phyloP scores from a whole-genome alignment of 2,113 vertebrate species.

The Ictalurus furcatus region DNA sequence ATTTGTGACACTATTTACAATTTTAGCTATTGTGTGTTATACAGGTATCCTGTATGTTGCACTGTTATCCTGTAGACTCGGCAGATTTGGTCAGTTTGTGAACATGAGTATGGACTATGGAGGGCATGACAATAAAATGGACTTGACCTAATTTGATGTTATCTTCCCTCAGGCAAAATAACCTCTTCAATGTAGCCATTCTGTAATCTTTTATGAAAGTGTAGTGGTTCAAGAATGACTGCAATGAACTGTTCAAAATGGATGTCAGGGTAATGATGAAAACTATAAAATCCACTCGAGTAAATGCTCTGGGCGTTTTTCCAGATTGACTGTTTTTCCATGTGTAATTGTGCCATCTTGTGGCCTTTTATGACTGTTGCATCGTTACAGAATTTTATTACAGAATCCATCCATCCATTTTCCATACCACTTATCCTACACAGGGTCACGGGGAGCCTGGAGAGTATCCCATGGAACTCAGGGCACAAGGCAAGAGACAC shows the following conservation, averaged over 20 bases:
- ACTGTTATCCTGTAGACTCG: background rate
- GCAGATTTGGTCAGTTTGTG: background rate
- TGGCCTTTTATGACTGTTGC: slow-evolving; percentile 3
- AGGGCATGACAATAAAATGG: background rate
- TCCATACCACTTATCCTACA: too few species aligned
- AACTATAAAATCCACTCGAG: background rate
- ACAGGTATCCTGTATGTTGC: background rate
- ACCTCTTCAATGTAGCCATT: background rate
- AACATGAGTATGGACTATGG: background rate
- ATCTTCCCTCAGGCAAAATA: background rate
- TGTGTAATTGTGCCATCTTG: slow-evolving; percentile 34
- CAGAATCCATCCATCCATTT: background rate
- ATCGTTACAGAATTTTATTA: background rate
- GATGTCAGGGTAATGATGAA: background rate
- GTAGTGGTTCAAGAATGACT: background rate
- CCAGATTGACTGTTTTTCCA: background rate
- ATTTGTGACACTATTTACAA: background rate
- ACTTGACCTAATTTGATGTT: background rate
- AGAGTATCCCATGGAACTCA: too few species aligned
- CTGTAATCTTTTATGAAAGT: background rate
- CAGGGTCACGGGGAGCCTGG: too few species aligned
- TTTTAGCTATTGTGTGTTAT: background rate
- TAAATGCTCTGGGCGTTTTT: too few species aligned
- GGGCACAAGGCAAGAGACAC: too few species aligned
- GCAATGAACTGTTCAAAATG: background rate